phyloP scores from a whole-genome alignment of 1,140 invertebrate genomes.

The Bilobella aurantiaca region DNA sequence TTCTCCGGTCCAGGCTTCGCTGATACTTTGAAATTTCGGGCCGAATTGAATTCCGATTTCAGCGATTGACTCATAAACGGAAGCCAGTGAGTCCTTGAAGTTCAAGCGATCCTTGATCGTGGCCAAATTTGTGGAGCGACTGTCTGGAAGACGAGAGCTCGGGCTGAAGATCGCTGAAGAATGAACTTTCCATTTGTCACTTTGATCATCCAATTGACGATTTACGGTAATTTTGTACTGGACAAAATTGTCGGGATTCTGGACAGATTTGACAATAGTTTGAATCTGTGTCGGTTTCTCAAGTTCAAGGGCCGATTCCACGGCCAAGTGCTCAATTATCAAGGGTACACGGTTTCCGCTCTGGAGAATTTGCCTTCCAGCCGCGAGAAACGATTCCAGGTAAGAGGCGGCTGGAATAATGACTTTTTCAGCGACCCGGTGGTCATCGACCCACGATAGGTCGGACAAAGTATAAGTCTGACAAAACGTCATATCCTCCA shows the following conservation, averaged over 20 bases:
- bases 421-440: constrained; percentile 13
- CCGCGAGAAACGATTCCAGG: constrained; percentile 16
- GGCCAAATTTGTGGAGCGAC: neutral
- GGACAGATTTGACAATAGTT: neutral
- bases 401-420: constrained; percentile 20
- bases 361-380: constrained; percentile 9
- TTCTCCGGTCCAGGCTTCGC: constrained; percentile 6
- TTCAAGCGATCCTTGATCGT: constrained; percentile 3
- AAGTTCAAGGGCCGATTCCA: constrained; percentile 19
- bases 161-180: constrained; percentile 11
- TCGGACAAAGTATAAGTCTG: constrained; percentile 11
- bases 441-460: constrained; percentile 20
- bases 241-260: neutral
- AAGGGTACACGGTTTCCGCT: neutral
- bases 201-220: neutral
- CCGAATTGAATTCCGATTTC: constrained; percentile 24
- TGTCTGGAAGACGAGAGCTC: neutral
- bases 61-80: constrained; percentile 15
- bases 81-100: neutral
- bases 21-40: constrained; percentile 16
- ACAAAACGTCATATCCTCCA: constrained; percentile 5
- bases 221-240: constrained; percentile 7
- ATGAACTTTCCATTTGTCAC: constrained; percentile 14
- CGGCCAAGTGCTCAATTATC: constrained; percentile 15
- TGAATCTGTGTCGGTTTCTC: constrained; percentile 6